Evolutionary conservation across 2,888 invertebrate genomes (phyloP), one percentile per base, ranked within the genome.

Genomic region (Cerceris rybyensis): DNA sequence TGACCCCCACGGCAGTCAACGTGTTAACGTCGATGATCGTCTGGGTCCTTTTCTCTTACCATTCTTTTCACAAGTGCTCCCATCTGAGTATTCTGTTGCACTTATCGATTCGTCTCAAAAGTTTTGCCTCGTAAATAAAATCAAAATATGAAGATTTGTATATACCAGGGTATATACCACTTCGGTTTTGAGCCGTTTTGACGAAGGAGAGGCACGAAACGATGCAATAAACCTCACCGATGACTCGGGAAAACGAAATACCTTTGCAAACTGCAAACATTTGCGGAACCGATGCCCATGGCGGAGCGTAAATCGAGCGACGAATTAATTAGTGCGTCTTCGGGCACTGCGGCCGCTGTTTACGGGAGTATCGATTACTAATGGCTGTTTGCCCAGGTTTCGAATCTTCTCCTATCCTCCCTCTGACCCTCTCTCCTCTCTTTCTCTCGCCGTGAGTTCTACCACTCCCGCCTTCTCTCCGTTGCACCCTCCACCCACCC

Each of bases 331-430:
- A 78, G 75, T 73, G 72, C 72, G 60, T 76, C 74, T 59, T 43
- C 66, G 41, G 67, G 50, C 43, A 52, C 65, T 46, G 52, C 42
- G 46, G 75, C 43, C 71, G 28, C 67, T 85, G 77, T 85, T 83
- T 85, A 83, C 77, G 61, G 55, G 70, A 68, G 71, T 85, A 85
- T 85, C 81, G 79, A 85, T 85, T 85, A 75, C 84, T 83, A 83
- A 84, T 85, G 75, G 75, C 65, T 70, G 77, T 78, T 84, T 79
- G 79, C 68, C 61, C 66, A 78, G 72, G 75, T 78, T 79, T 78
- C 76, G 65, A 84, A 74, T 74, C 74, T 69, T 74, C 58, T 64
- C 59, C 13, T 11, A 9, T 7, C 14, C 41, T 6, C 13, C 14
- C 59, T n/a, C 49, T 49, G 28, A 4, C 28, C 28, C 28, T 28